phyloP scores from a whole-genome alignment of 2,113 vertebrate genomes.

The Mellivora capensis region DNA sequence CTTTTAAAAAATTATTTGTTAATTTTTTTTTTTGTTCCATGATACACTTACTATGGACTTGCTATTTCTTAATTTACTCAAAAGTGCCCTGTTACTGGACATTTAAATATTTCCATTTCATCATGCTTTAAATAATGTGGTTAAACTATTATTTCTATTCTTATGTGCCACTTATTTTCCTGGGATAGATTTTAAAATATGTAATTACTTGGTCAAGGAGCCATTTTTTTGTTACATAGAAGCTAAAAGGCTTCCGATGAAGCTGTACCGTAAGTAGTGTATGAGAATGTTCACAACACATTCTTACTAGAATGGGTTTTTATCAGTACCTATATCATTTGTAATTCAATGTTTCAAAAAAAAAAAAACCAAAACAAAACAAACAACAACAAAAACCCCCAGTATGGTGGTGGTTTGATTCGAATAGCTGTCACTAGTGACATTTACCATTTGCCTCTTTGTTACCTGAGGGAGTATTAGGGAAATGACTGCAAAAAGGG shows the following conservation, averaged over 20 bases:
- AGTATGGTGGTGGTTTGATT: background rate
- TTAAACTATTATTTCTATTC: background rate
- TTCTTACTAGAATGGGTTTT: background rate
- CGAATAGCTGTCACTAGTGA: background rate
- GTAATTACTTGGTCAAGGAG: background rate
- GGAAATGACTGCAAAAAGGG: background rate
- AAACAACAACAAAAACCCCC: background rate
- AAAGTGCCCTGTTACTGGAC: background rate
- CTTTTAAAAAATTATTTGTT: background rate
- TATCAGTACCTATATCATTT: background rate
- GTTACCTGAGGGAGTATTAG: background rate
- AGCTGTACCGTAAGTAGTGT: background rate
- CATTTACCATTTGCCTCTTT: background rate
- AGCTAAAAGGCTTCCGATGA: background rate
- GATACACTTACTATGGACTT: background rate
- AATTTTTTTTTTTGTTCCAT: slow-evolving; percentile 19
- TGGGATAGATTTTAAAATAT: background rate
- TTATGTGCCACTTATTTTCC: background rate
- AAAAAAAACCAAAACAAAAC: background rate
- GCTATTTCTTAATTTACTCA: background rate
- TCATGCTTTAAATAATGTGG: background rate
- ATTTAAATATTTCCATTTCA: background rate
- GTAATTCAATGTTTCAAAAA: background rate
- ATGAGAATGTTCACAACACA: background rate
- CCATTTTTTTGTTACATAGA: background rate